A percentile compares a stretch with the other conserved stretches of the same genome.
phyloP scores from a whole-genome alignment of 2,888 invertebrate genomes.

The Muscina levida region DNA sequence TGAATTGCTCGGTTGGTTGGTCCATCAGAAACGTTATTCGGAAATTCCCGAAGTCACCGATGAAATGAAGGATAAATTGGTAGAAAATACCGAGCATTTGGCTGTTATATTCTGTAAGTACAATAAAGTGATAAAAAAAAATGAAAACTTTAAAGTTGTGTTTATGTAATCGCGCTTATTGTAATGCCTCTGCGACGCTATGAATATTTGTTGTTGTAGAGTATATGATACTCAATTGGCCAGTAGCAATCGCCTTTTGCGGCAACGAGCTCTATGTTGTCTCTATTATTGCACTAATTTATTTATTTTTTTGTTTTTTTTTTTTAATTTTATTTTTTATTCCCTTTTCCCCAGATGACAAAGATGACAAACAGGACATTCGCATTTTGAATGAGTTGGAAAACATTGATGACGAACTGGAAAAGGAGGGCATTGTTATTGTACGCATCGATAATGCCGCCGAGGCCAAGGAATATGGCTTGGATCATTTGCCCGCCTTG shows the following conservation, averaged over 20 bases:
- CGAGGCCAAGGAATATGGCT: constrained; percentile 94
- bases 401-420: constrained; percentile 94
- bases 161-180: no score
- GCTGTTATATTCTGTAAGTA: constrained; percentile 95
- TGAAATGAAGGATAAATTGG: constrained; percentile 95
- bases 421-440: constrained; percentile 94
- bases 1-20: constrained; percentile 92
- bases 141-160: no score
- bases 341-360: constrained; percentile 84
- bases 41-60: constrained; percentile 96
- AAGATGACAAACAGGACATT: constrained; percentile 93
- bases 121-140: background rate
- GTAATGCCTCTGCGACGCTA: no score
- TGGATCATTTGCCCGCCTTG: constrained; percentile 89
- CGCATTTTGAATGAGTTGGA: constrained; percentile 92
- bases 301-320: background rate
- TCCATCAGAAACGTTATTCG: constrained; percentile 93
- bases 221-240: no score
- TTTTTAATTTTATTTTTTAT: background rate
- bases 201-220: no score
- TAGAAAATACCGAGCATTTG: constrained; percentile 89
- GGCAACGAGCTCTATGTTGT: no score
- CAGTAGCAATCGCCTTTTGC: no score
- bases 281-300: no score
- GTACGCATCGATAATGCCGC: constrained; percentile 93